Evolutionary conservation across 2,888 invertebrate genomes (phyloP).

Genomic region (Anorthoa munda): DNA sequence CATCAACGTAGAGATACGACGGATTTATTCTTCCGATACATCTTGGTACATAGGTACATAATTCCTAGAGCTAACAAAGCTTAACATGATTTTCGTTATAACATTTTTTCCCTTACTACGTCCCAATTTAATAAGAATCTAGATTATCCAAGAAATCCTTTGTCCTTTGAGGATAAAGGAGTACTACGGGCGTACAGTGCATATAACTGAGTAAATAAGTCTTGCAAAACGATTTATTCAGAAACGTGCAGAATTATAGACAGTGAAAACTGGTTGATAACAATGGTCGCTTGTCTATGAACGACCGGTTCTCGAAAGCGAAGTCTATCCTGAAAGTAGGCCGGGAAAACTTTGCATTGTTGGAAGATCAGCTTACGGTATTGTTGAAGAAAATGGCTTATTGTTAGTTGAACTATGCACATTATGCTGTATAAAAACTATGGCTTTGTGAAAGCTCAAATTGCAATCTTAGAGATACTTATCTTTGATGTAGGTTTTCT

Average conservation of each 20-base stretch:
- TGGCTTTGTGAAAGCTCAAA: too few species aligned
- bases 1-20: too few species aligned
- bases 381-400: constrained; percentile 12
- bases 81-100: not conserved
- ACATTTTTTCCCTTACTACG: not conserved
- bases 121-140: not conserved
- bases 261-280: constrained; percentile 25
- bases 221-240: not conserved
- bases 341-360: constrained; percentile 41
- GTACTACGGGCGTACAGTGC: too few species aligned
- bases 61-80: not conserved
- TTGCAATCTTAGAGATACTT: too few species aligned
- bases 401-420: not conserved
- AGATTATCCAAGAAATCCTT: not conserved
- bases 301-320: constrained; percentile 13
- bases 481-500: too few species aligned
- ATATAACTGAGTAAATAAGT: too few species aligned
- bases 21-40: too few species aligned
- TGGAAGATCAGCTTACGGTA: constrained; percentile 15
- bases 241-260: not conserved
- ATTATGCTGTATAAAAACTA: too few species aligned
- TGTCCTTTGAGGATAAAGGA: not conserved
- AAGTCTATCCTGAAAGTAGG: constrained; percentile 21
- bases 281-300: constrained; percentile 18
- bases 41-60: not conserved